phyloP scores from a whole-genome alignment of 2,888 invertebrate species.

The Synanthedon vespiformis region DNA sequence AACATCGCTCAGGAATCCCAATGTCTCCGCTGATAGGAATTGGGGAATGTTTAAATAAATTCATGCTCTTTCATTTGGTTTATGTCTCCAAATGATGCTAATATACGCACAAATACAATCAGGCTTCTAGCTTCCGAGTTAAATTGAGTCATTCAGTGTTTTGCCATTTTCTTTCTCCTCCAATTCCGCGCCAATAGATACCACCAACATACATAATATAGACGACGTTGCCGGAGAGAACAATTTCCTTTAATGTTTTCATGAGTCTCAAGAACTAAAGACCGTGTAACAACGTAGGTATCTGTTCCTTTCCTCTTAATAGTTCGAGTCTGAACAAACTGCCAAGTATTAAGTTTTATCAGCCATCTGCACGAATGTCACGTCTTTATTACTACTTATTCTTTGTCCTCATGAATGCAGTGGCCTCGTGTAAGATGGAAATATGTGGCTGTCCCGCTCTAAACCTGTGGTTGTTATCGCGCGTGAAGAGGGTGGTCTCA shows the following conservation, averaged over 20 bases:
- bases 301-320: constrained; percentile 61
- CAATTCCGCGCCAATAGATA: constrained; percentile 58
- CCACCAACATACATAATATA: constrained; percentile 51
- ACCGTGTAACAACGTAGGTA: constrained; percentile 52
- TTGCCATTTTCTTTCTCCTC: constrained; percentile 54
- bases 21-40: constrained; percentile 19
- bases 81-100: constrained; percentile 17
- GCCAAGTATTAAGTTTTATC: constrained; percentile 65
- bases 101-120: constrained; percentile 41
- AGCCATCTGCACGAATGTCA: constrained; percentile 67
- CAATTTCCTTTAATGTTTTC: constrained; percentile 64
- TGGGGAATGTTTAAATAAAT: constrained; percentile 44
- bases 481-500: constrained; percentile 39
- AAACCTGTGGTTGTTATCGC: constrained; percentile 24
- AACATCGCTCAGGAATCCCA: constrained; percentile 30
- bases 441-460: constrained; percentile 28
- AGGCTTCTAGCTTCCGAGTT: constrained; percentile 29
- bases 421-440: constrained; percentile 23
- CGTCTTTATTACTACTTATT: constrained; percentile 68
- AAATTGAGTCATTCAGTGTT: constrained; percentile 64
- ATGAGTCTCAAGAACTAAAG: constrained; percentile 58
- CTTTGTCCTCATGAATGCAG: constrained; percentile 64
- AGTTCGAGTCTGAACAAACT: constrained; percentile 56
- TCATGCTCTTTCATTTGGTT: constrained; percentile 35
- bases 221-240: constrained; percentile 42